Evolutionary conservation across 2,888 invertebrate species (phyloP).

Genomic region (Drosophila paramelanica): DNA sequence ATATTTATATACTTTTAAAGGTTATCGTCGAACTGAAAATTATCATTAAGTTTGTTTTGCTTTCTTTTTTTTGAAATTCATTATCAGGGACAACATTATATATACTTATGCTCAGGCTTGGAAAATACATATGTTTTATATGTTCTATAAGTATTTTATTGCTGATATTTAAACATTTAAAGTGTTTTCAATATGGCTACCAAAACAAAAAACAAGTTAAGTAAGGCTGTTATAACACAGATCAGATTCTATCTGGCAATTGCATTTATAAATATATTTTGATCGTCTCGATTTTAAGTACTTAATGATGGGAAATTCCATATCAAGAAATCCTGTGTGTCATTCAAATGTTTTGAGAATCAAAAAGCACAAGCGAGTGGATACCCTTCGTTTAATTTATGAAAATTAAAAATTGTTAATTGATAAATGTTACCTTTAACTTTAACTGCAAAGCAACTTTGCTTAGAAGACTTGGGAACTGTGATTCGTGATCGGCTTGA

Average conservation of each 20-base stretch:
- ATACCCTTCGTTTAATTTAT: slow-evolving; percentile 6
- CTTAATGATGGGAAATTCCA: slow-evolving; percentile 27
- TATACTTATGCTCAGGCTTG: background rate
- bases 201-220: slow-evolving; percentile 1
- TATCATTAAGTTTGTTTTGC: no score
- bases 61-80: no score
- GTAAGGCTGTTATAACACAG: background rate
- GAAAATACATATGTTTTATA: background rate
- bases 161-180: background rate
- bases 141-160: background rate
- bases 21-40: no score
- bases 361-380: background rate
- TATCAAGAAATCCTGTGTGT: slow-evolving; percentile 15
- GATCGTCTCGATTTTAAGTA: background rate
- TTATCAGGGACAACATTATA: no score
- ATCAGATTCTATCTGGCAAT: slow-evolving; percentile 13
- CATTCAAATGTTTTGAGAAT: background rate
- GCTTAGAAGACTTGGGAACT: background rate
- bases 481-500: slow-evolving; percentile 9
- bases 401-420: no score
- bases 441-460: no score
- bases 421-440: no score
- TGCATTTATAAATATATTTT: slow-evolving; percentile 18
- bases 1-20: no score
- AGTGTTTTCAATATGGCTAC: no score